phyloP scores from a whole-genome alignment of 2,888 invertebrate genomes.

The Thumatha senex region DNA sequence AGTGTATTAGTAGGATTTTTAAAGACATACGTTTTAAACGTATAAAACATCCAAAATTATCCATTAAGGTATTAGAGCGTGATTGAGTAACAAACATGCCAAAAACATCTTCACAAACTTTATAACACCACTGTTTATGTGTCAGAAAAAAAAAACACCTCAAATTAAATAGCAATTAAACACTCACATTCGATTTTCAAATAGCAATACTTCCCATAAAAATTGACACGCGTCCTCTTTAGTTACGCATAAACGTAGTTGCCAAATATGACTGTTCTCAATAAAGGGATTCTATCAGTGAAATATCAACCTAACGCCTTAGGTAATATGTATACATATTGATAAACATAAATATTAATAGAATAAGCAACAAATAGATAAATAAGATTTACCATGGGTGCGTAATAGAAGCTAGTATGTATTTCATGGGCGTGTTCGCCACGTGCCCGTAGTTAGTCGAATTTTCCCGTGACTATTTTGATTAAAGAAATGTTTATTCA shows the following conservation, averaged over 20 bases:
- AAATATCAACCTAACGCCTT: constrained; percentile 8
- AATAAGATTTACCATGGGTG: constrained; percentile 65
- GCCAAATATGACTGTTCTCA: constrained; percentile 23
- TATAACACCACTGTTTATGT: too few species aligned
- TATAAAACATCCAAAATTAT: too few species aligned
- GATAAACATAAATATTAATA: neutral
- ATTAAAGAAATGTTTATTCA: constrained; percentile 40
- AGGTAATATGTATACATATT: neutral
- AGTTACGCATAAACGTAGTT: constrained; percentile 49
- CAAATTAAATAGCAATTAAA: constrained; percentile 42
- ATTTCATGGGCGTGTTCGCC: constrained; percentile 69
- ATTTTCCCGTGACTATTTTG: constrained; percentile 70
- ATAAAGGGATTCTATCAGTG: neutral
- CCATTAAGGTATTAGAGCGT: too few species aligned
- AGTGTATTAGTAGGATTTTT: too few species aligned
- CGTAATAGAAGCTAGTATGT: constrained; percentile 51
- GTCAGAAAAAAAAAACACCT: too few species aligned
- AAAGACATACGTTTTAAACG: too few species aligned
- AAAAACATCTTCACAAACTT: too few species aligned
- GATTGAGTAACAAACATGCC: too few species aligned
- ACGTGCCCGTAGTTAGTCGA: constrained; percentile 66
- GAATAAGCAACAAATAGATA: constrained; percentile 69
- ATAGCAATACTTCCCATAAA: constrained; percentile 68
- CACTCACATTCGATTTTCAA: constrained; percentile 37
- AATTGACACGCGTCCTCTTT: constrained; percentile 73